Base-by-base conservation (phyloP, 2,797 vertebrate species). In the Sebastiscus albofasciatus region DNA sequence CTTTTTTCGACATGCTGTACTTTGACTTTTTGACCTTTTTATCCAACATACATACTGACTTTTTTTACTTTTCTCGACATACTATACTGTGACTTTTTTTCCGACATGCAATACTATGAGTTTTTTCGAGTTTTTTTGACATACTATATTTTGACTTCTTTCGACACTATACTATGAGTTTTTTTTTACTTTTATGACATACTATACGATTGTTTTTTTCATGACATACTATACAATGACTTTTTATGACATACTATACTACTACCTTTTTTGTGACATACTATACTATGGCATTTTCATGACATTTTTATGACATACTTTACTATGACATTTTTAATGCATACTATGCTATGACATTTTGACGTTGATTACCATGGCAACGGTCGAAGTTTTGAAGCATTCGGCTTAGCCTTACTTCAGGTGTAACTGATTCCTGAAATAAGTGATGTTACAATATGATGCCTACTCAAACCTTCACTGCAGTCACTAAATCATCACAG, bases 351-450 rank as follows among this genome's bases (percentile, higher is more conserved):
- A 20, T 52, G 46, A 52, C 49, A 20, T 20, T 52, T n/a, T 52
- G 49, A n/a, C 1, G 0, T 46, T 46, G 42, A 46, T 46, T 18
- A 46, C 42, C 42, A 18, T 46, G 42, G 42, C 42, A 46, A 18
- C 42, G 0, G 16, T 18, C 16, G 0, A 46, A 46, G 16, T 7
- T 18, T 46, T 46, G 42, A 46, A 46, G 16, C 0, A 46, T 46
- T 14, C 13, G 5, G 12, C 6, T 16, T 24, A 29, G 58, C 22
- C 56, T 59, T 29, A 29, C 36, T 46, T 6, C 8, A 31, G 34
- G 56, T 61, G 20, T 46, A 34, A 33, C 6, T 33, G 4, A 20
- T 62, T 61, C 39, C 20, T 64, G 11, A 34, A 26, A 14, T 36
- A 16, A 22, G 61, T 31, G 12, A 60, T n/a, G 4, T 27, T 22